Conservation (phyloP, 2,113 vertebrate species). For the Stegastes partitus region DNA sequence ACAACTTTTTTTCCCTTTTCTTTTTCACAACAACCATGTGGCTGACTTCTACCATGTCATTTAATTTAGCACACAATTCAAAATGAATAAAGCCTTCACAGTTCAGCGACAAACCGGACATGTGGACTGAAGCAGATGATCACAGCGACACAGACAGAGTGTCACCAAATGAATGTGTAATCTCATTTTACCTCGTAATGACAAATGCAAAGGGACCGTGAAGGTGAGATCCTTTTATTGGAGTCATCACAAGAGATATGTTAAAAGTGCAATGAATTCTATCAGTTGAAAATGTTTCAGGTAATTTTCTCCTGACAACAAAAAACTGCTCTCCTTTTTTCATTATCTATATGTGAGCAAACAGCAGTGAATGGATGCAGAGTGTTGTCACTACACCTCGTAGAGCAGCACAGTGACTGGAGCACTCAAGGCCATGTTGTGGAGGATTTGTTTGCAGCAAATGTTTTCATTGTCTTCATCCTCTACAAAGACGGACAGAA, state of each 20-base stretch:
- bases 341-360: neutral
- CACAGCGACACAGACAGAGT: slow-evolving; percentile 12
- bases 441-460: slow-evolving; percentile 63
- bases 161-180: neutral
- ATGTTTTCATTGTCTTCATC: slow-evolving; percentile 65
- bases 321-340: neutral
- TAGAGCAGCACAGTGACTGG: slow-evolving; percentile 60
- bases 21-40: slow-evolving; percentile 6
- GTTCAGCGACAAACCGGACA: neutral
- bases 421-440: slow-evolving; percentile 51
- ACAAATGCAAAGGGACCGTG: slow-evolving; percentile 12
- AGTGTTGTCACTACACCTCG: slow-evolving; percentile 50
- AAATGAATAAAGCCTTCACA: slow-evolving; percentile 37
- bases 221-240: slow-evolving; percentile 34
- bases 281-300: too few species aligned
- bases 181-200: slow-evolving; percentile 35
- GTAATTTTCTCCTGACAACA: too few species aligned
- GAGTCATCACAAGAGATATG: neutral
- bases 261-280: neutral
- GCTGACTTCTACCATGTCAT: neutral
- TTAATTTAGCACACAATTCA: slow-evolving; percentile 11
- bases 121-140: slow-evolving; percentile 46
- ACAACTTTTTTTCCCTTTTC: too few species aligned
- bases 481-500: slow-evolving; percentile 74
- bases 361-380: neutral